Evolutionary conservation across 2,888 invertebrate species (phyloP).

Genomic region (Lasioglossum lativentre): DNA sequence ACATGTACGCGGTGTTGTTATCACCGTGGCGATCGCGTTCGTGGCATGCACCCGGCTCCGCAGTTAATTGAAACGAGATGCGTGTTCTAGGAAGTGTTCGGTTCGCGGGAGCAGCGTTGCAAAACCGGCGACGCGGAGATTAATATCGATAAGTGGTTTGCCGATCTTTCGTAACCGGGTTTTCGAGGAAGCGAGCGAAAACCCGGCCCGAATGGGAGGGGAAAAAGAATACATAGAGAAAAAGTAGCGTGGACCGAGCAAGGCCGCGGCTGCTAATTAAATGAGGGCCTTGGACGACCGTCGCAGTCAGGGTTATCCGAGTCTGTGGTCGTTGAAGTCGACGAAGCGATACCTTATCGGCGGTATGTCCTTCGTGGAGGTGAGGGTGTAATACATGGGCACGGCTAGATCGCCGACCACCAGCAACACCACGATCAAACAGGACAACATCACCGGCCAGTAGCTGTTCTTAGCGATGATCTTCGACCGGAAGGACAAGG

Average conservation of each 20-base stretch:
- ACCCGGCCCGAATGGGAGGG: neutral
- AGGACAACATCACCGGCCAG: conserved; percentile 83
- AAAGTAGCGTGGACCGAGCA: conserved; percentile 6
- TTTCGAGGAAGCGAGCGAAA: conserved; percentile 29
- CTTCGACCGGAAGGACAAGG: conserved; percentile 85
- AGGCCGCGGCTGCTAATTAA: conserved; percentile 67
- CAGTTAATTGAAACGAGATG: neutral
- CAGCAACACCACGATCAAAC: conserved; percentile 82
- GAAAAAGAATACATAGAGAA: neutral
- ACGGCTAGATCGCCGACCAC: conserved; percentile 88
- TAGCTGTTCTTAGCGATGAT: conserved; percentile 81
- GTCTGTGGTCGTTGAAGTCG: neutral
- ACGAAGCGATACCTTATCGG: conserved; percentile 77
- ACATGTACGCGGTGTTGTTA: neutral
- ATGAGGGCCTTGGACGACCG: neutral
- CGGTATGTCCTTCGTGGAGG: conserved; percentile 69
- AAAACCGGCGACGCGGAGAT: conserved; percentile 16
- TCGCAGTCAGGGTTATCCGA: neutral
- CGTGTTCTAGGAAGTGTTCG: neutral
- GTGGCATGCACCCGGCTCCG: neutral
- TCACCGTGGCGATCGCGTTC: neutral
- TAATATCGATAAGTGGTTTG: conserved; percentile 48
- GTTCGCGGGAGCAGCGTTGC: conserved; percentile 5
- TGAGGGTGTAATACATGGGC: conserved; percentile 87
- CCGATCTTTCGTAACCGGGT: conserved; percentile 26